Conservation (phyloP, 2,888 invertebrate species). For the Osmoderma eremita region DNA sequence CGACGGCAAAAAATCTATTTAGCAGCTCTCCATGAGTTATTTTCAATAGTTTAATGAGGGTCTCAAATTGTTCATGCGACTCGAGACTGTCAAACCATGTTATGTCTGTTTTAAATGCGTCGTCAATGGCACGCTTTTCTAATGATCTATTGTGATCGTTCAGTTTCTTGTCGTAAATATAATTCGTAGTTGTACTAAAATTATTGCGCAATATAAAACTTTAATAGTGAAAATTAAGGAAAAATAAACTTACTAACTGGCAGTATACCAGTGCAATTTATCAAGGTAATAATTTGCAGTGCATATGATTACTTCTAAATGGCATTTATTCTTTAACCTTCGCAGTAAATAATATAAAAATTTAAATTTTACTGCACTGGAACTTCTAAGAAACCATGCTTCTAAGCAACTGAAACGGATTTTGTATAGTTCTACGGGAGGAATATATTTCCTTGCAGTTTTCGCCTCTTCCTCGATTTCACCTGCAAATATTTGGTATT, state of each 20-base stretch:
- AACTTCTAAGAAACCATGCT: constrained; percentile 47
- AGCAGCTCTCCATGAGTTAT: constrained; percentile 42
- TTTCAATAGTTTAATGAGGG: constrained; percentile 40
- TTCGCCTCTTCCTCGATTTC: no score
- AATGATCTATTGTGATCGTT: constrained; percentile 49
- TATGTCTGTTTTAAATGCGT: constrained; percentile 40
- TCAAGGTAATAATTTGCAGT: constrained; percentile 38
- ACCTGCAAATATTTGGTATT: no score
- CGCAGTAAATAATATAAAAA: constrained; percentile 41
- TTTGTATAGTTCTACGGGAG: neutral
- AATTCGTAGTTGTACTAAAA: constrained; percentile 42
- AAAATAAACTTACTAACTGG: constrained; percentile 37
- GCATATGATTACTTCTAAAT: constrained; percentile 42
- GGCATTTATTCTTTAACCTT: constrained; percentile 30
- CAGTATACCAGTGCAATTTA: constrained; percentile 43
- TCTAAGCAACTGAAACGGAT: constrained; percentile 40
- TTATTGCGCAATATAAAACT: neutral
- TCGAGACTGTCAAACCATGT: constrained; percentile 47
- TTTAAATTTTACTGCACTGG: constrained; percentile 45
- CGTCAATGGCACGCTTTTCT: constrained; percentile 39
- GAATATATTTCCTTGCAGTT: neutral
- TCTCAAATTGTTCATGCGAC: constrained; percentile 42
- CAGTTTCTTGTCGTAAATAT: constrained; percentile 47
- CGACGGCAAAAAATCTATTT: constrained; percentile 39
- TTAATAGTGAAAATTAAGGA: neutral